Evolutionary conservation across 2,888 invertebrate species (phyloP).

Genomic region (Drosophila cognata): DNA sequence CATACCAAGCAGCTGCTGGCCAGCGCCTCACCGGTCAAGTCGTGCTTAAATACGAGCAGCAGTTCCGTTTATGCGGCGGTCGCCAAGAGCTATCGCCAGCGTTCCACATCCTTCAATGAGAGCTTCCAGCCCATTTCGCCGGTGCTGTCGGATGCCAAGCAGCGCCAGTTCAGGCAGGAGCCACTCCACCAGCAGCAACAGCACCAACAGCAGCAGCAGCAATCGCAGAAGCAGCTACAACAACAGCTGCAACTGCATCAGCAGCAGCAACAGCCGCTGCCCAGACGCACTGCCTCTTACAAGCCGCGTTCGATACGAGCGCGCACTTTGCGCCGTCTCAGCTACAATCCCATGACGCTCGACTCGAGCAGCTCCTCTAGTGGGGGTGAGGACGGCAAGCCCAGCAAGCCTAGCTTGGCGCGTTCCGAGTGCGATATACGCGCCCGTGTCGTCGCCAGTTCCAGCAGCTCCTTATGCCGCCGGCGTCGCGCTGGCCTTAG

Average conservation of each 20-base stretch:
- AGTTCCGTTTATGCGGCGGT: conserved; percentile 76
- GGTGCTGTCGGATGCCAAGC: conserved; percentile 71
- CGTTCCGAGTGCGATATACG: conserved; percentile 87
- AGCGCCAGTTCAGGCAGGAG: conserved; percentile 45
- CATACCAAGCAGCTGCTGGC: conserved; percentile 67
- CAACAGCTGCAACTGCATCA: conserved; percentile 21
- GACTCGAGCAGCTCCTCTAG: conserved; percentile 87
- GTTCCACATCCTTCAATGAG: conserved; percentile 86
- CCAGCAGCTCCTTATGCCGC: conserved; percentile 65
- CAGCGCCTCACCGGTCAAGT: conserved; percentile 82
- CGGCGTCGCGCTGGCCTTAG: conserved; percentile 82
- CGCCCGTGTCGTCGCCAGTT: conserved; percentile 73
- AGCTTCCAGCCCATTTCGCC: conserved; percentile 84
- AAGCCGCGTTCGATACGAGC: conserved; percentile 86
- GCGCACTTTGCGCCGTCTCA: conserved; percentile 86
- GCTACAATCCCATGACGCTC: conserved; percentile 87
- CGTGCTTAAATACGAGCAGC: conserved; percentile 74
- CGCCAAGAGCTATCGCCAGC: conserved; percentile 82
- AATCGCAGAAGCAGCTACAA: conserved; percentile 18
- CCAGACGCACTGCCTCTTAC: conserved; percentile 72
- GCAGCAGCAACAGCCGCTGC: conserved; percentile 43
- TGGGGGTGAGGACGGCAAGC: conserved; percentile 85
- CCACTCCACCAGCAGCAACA: conserved; percentile 54
- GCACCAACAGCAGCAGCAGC: conserved; percentile 14
- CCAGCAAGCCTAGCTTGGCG: conserved; percentile 85